Percentiles rank a stretch among this genome's conserved stretches.
phyloP scores from a whole-genome alignment of 2,888 invertebrate species.

The Erebia palarica region DNA sequence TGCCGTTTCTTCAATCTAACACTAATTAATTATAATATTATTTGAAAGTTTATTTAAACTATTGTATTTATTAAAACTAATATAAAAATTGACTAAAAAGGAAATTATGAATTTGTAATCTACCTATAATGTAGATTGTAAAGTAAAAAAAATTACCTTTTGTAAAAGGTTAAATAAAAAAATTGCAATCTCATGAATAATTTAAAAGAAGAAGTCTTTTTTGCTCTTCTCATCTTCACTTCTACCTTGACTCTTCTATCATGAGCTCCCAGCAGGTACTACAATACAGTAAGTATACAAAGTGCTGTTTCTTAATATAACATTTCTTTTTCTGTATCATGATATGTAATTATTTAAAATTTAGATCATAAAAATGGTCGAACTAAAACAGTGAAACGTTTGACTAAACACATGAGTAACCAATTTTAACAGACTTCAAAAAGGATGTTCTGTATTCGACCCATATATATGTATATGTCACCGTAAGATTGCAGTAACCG shows the following conservation, averaged over 20 bases:
- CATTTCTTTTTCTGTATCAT: background rate
- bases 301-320: background rate
- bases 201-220: background rate
- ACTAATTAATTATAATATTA: constrained; percentile 8
- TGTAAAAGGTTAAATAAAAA: background rate
- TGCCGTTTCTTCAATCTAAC: constrained; percentile 16
- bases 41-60: background rate
- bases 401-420: background rate
- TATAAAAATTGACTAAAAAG: constrained; percentile 5
- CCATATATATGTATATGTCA: too few species aligned
- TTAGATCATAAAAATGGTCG: background rate
- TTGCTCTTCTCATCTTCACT: too few species aligned
- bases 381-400: background rate
- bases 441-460: too few species aligned
- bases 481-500: too few species aligned
- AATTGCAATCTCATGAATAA: background rate
- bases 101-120: background rate
- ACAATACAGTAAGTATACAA: background rate
- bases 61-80: background rate
- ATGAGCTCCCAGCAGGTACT: background rate
- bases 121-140: background rate
- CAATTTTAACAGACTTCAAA: too few species aligned
- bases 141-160: background rate
- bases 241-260: too few species aligned
- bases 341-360: constrained; percentile 9